These are phyloP conservation scores for Ophioninae sp. DNA, from an alignment of 2,888 invertebrate genomes.

Conservation along the genomic window DNA sequence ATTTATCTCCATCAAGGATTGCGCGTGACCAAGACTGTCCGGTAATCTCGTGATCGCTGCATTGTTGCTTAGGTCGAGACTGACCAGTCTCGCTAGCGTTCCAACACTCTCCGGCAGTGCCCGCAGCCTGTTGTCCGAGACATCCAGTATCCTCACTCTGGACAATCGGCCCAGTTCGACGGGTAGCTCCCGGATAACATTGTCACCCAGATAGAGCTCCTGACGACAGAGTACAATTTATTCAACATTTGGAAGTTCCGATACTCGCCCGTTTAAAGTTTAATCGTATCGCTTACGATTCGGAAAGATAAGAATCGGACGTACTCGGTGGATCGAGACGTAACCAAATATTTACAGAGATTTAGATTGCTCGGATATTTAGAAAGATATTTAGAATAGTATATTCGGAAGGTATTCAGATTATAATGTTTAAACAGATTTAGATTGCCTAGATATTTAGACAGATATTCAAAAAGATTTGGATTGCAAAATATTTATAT, in stretches of 20 bases:
- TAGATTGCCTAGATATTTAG: too few relatives aligned
- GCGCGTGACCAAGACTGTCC: conserved; percentile 85
- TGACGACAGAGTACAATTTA: conserved; percentile 72
- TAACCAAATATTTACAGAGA: too few relatives aligned
- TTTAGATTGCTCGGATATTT: too few relatives aligned
- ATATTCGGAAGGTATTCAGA: too few relatives aligned
- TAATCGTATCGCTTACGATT: too few relatives aligned
- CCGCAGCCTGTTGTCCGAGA: conserved; percentile 87
- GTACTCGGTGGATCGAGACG: too few relatives aligned
- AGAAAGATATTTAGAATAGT: too few relatives aligned
- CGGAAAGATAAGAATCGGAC: too few relatives aligned
- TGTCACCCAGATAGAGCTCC: conserved; percentile 89
- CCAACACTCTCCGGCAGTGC: conserved; percentile 85
- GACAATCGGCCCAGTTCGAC: conserved; percentile 85
- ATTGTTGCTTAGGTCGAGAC: conserved; percentile 85
- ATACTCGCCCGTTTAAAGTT: not conserved
- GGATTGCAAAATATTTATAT: too few relatives aligned
- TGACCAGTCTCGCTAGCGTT: conserved; percentile 84
- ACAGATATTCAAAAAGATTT: too few relatives aligned
- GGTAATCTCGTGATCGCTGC: conserved; percentile 84
- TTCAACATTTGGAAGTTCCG: not conserved
- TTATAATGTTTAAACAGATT: too few relatives aligned
- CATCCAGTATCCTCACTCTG: conserved; percentile 86
- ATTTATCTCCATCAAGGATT: conserved; percentile 84
- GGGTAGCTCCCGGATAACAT: conserved; percentile 87